Percentiles rank a stretch among this genome's conserved stretches.
phyloP scores from a whole-genome alignment of 2,113 vertebrate genomes.

The Microcebus murinus region DNA sequence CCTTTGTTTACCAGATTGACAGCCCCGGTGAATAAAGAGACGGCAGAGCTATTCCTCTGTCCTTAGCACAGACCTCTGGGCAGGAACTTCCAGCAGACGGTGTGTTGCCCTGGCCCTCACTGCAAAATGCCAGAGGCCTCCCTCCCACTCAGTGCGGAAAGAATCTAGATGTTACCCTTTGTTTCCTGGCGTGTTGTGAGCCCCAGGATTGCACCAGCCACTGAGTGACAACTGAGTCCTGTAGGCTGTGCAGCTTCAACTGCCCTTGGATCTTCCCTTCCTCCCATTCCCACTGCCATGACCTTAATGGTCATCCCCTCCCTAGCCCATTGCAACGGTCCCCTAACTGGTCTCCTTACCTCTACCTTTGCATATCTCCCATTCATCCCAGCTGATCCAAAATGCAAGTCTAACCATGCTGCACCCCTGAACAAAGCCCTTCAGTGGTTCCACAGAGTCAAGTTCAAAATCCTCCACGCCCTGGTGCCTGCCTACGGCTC shows the following conservation, averaged over 20 bases:
- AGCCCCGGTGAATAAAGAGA: slow-evolving; percentile 39
- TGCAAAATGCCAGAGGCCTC: background rate
- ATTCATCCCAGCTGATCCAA: background rate
- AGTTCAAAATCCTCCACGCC: background rate
- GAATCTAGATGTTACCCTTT: background rate
- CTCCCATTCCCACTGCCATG: background rate
- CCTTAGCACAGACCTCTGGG: background rate
- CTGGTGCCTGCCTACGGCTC: background rate
- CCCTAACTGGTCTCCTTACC: background rate
- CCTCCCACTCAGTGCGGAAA: background rate
- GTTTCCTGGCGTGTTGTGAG: background rate
- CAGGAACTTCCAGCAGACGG: background rate
- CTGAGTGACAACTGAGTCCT: background rate
- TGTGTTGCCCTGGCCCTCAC: background rate
- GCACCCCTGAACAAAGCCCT: background rate
- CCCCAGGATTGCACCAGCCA: background rate
- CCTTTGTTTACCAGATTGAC: slow-evolving; percentile 84
- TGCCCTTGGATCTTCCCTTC: background rate
- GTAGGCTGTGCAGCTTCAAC: background rate
- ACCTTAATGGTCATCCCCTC: background rate
- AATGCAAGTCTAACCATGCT: background rate
- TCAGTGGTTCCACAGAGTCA: background rate
- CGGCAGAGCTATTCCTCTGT: background rate
- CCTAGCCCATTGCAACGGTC: fast-evolving
- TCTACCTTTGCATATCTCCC: background rate